Percentiles rank a stretch among this genome's conserved stretches.
Evolutionary conservation across 2,113 vertebrate species (phyloP).

Genomic region (Bucco capensis): DNA sequence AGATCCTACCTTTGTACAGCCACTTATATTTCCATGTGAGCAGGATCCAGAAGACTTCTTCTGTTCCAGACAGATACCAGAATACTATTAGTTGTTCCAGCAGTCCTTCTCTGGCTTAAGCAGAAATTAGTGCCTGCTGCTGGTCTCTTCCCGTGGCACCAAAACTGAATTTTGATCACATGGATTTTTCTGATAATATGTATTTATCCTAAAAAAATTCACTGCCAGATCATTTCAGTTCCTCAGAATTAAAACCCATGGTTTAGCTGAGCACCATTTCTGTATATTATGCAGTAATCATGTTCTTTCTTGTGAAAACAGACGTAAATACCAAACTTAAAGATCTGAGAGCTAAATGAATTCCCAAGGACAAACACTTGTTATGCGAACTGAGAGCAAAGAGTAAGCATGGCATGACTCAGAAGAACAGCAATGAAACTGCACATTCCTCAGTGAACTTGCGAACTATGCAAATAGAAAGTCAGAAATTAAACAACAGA

Average conservation of each 20-base stretch:
- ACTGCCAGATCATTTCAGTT: not conserved
- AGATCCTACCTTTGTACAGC: not conserved
- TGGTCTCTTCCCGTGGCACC: not conserved
- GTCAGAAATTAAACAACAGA: not conserved
- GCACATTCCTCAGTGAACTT: not conserved
- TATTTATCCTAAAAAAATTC: not conserved
- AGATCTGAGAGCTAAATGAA: not conserved
- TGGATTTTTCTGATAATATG: not conserved
- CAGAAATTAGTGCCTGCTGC: not conserved
- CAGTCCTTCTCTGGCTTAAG: not conserved
- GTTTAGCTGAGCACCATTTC: not conserved
- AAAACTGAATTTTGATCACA: not conserved
- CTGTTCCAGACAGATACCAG: not conserved
- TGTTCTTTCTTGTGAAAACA: not conserved
- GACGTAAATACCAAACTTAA: not conserved
- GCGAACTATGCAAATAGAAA: constrained; percentile 11
- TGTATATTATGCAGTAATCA: accelerated
- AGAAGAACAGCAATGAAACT: not conserved
- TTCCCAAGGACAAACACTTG: not conserved
- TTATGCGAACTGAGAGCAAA: not conserved
- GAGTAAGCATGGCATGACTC: not conserved
- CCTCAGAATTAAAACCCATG: not conserved
- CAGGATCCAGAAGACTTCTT: not conserved
- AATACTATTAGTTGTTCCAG: not conserved
- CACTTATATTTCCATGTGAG: not conserved